Conservation (phyloP, 2,888 invertebrate genomes). For the Lagria hirta region DNA sequence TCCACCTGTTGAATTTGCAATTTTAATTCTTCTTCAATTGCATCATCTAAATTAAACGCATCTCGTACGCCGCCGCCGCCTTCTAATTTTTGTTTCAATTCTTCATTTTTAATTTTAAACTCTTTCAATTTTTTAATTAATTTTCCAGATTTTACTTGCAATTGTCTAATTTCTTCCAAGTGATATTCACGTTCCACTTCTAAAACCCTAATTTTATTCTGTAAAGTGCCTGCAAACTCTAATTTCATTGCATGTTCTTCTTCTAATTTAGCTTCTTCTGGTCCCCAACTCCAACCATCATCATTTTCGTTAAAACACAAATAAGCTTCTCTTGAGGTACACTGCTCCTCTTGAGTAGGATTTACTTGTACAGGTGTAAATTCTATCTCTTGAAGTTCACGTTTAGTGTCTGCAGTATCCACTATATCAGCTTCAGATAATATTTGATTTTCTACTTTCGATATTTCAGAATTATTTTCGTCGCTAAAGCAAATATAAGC, state of each 20-base stretch:
- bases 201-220: slow-evolving; percentile 62
- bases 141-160: slow-evolving; percentile 73
- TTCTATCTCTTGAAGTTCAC: slow-evolving; percentile 25
- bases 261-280: slow-evolving; percentile 58
- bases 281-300: slow-evolving; percentile 65
- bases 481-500: slow-evolving; percentile 43
- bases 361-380: slow-evolving; percentile 8
- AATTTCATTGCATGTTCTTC: slow-evolving; percentile 52
- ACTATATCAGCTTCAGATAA: slow-evolving; percentile 19
- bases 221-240: slow-evolving; percentile 55
- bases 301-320: slow-evolving; percentile 54
- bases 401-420: slow-evolving; percentile 17
- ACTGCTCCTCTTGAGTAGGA: slow-evolving; percentile 2
- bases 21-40: slow-evolving; percentile 80
- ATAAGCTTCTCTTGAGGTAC: slow-evolving; percentile 42
- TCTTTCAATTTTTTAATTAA: slow-evolving; percentile 83
- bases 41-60: slow-evolving; percentile 69
- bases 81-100: slow-evolving; percentile 55
- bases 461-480: slow-evolving; percentile 7
- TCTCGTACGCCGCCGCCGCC: too few relatives aligned
- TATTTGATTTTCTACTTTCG: too few relatives aligned
- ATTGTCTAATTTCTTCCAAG: slow-evolving; percentile 63
- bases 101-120: slow-evolving; percentile 70
- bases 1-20: slow-evolving; percentile 67
- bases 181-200: slow-evolving; percentile 61